Base-by-base conservation (phyloP, 2,888 invertebrate species). In the Colletes collaris region DNA sequence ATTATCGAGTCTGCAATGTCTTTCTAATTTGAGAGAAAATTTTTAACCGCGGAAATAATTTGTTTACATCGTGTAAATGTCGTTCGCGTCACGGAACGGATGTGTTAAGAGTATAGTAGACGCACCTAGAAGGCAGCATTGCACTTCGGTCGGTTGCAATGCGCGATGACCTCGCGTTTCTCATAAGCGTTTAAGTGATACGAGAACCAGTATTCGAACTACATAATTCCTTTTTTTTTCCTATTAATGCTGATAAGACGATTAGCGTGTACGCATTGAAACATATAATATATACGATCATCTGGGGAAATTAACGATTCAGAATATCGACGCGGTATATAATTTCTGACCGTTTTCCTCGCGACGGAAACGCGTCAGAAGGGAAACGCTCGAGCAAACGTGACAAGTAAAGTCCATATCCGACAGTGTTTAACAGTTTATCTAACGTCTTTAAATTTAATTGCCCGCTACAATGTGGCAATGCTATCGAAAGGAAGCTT, bases 151-250 rank as follows among this genome's bases (percentile, higher is more conserved):
- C 44, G 44, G 50, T 72, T 53, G 63, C 67, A 59, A 44, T 49
- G 53, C 78, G 52, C 70, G 69, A 67, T 58, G 69, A 75, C 65
- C 79, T 75, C 76, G 76, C 66, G 60, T 74, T 76, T 77, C 58
- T 72, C 64, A 59, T 60, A 77, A 70, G 69, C 73, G 84, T 82
- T 71, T 76, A 71, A 69, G 81, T 80, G 83, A 86, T 87, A 84
- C 71, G 77, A 79, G 76, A 79, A 71, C 83, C 89, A 89, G 89
- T 89, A 88, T 87, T 89, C 70, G 75, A 86, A 81, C 64, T 65
- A 74, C 76, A 71, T 69, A 75, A 46, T 19, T 11, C 59, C 8
- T 85, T 81, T 84, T 27, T 27, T 85, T 88, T 85, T 84, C 87
- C 85, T 86, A 88, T 85, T 86, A 86, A 81, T 52, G 78, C 74